phyloP scores from a whole-genome alignment of 2,113 vertebrate species.

The Xyrauchen texanus region DNA sequence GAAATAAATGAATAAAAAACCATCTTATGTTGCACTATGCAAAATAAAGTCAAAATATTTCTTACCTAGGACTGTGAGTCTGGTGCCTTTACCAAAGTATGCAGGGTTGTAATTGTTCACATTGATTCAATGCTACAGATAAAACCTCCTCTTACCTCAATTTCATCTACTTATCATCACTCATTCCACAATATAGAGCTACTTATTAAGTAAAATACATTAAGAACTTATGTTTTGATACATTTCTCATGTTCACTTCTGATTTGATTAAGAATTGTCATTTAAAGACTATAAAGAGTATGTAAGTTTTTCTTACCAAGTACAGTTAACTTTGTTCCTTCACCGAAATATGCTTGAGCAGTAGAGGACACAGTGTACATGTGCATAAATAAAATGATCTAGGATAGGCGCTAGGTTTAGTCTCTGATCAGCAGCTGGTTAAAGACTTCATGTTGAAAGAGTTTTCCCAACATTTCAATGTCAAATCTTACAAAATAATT shows the following conservation, averaged over 20 bases:
- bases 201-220: too few species aligned
- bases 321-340: constrained; percentile 58
- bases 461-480: not conserved
- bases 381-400: constrained; percentile 28
- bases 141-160: constrained; percentile 62
- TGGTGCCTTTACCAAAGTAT: constrained; percentile 79
- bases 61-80: constrained; percentile 73
- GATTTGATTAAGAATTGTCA: not conserved
- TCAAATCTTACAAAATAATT: not conserved
- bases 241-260: not conserved
- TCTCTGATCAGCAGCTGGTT: not conserved
- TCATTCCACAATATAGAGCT: not conserved
- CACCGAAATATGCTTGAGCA: constrained; percentile 59
- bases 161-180: not conserved
- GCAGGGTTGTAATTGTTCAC: constrained; percentile 71
- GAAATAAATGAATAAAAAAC: too few species aligned
- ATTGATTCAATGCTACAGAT: constrained; percentile 59
- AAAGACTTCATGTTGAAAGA: too few species aligned
- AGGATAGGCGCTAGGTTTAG: not conserved
- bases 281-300: constrained; percentile 13
- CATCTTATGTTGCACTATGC: not conserved
- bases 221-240: too few species aligned
- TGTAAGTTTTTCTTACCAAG: constrained; percentile 59
- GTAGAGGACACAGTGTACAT: constrained; percentile 21
- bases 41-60: constrained; percentile 16